These are phyloP conservation scores for Rotaria macrura DNA, from an alignment of 2,888 invertebrate species.

Conservation along the genomic window DNA sequence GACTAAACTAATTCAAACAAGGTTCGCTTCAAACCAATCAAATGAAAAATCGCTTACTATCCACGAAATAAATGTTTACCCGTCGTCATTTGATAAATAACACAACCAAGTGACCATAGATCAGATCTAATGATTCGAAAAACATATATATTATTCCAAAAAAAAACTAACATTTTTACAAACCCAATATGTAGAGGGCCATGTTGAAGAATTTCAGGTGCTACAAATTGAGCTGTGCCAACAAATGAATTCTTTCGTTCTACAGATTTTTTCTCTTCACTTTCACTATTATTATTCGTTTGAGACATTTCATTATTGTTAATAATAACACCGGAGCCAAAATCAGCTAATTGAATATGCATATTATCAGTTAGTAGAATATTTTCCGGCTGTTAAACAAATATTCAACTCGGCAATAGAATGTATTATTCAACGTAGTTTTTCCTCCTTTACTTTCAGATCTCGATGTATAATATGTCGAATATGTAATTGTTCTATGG, in stretches of 20 bases:
- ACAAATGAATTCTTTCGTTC: constrained; percentile 61
- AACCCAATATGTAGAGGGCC: constrained; percentile 42
- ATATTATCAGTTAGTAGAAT: constrained; percentile 84
- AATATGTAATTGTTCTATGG: constrained; percentile 77
- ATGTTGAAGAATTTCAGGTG: constrained; percentile 74
- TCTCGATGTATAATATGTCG: constrained; percentile 76
- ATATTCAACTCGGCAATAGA: too few relatives aligned
- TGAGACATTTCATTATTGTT: neutral
- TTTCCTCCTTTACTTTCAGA: neutral
- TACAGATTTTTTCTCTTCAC: neutral
- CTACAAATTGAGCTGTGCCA: constrained; percentile 95
- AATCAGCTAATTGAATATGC: constrained; percentile 91
- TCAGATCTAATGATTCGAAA: constrained; percentile 57
- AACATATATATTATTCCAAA: too few relatives aligned
- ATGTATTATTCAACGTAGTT: too few relatives aligned
- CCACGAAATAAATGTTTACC: constrained; percentile 83
- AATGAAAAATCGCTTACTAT: constrained; percentile 45
- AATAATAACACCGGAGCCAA: constrained; percentile 79
- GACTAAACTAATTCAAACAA: constrained; percentile 52
- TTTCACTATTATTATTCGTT: neutral
- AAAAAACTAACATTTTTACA: neutral
- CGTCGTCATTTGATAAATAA: constrained; percentile 88
- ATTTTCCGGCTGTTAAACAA: constrained; percentile 65
- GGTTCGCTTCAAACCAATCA: neutral
- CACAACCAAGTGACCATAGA: constrained; percentile 92